Evolutionary conservation across 1,140 invertebrate species (phyloP), one percentile per base, ranked within the genome.

Genomic region (Trichoplusia ni): DNA sequence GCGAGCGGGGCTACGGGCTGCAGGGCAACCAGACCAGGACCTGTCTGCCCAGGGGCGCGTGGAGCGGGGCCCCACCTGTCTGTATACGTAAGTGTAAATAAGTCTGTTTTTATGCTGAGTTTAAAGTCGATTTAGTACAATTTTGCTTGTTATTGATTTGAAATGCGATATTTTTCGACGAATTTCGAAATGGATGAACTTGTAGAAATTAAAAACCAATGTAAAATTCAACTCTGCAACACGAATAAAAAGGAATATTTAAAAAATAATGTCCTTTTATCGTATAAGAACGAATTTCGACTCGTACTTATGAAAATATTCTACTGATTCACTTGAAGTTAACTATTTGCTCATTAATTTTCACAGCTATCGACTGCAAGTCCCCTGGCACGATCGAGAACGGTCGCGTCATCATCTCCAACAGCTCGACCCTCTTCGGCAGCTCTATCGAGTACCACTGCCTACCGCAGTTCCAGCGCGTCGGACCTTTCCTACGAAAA

Each of bases 381-480:
- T 92, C 94, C 56, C 97, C 97, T 0, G 92, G 93, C 16, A 84
- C 92, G 2, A 95, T 97, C 42, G 95, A 96, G 46, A 97, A 98
- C 80, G 97, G 96, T 0, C 92, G 96, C 64, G 94, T 97, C 0
- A 97, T 97, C 70, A 93, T 97, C 5, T 94, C 96, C 31, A 98
- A 98, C 73, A 94, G 95, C 16, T 95, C 95, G 0, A 97, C 95
- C 0, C 91, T 94, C 3, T 98, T 95, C 75, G 95, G 94, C 4
- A 95, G 95, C 54, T 93, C 94, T 1, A 94, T 97, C 1, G 95
- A 97, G 76, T 98, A 98, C 82, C 95, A 97, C 69, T 99, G 98
- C 79, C 88, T 97, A 51, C 96, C 96, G 4, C 95, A 96, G 66
- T 97, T 93, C 85, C 94, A 96, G 78, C 92, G 96, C 33, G 93